These are phyloP conservation scores for Nudaria mundana DNA, from an alignment of 2,888 invertebrate genomes.

Conservation along the genomic window DNA sequence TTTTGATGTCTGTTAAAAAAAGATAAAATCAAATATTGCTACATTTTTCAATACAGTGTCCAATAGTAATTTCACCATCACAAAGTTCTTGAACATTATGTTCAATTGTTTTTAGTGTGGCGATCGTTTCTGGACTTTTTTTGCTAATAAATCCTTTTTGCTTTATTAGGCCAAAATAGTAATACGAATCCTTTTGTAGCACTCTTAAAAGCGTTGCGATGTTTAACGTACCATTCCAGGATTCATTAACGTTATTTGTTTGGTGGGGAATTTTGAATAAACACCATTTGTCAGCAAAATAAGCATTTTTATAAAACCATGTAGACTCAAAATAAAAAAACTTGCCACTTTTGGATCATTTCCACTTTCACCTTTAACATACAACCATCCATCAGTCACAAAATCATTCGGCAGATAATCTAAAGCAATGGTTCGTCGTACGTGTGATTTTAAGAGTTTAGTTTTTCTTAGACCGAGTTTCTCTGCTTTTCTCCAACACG, in stretches of 20 bases:
- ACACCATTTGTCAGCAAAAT: not conserved
- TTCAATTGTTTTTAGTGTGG: not conserved
- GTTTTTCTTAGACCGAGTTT: not conserved
- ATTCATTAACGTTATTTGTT: not conserved
- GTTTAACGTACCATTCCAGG: not conserved
- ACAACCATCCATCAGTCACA: not conserved
- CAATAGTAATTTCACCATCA: not conserved
- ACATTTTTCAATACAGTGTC: not conserved
- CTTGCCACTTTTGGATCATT: not conserved
- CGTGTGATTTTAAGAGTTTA: not conserved
- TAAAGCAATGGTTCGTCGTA: not conserved
- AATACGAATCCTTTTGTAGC: too few relatives aligned
- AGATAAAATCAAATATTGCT: not conserved
- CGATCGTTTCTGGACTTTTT: not conserved
- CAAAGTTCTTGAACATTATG: too few relatives aligned
- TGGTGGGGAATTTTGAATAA: not conserved
- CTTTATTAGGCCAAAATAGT: not conserved
- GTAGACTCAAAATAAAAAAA: not conserved
- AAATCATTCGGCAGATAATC: not conserved
- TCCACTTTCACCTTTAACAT: not conserved
- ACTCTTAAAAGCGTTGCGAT: too few relatives aligned
- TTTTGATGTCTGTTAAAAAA: not conserved
- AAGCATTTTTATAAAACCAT: not conserved
- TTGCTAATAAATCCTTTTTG: not conserved
- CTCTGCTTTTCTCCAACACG: not conserved